phyloP scores from a whole-genome alignment of 1,140 invertebrate species.

The Drosophila ercepeae region DNA sequence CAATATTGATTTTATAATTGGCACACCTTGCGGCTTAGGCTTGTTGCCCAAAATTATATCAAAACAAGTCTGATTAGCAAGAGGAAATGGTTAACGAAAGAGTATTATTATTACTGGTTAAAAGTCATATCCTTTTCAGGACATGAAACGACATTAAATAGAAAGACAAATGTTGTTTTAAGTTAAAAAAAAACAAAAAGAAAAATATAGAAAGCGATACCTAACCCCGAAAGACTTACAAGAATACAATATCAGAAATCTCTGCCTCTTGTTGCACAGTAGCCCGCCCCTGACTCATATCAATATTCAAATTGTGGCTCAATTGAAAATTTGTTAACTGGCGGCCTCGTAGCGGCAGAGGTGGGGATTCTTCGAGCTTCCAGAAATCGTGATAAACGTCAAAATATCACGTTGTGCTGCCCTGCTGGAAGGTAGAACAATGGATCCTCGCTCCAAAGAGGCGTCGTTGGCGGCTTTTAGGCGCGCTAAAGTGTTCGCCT shows the following conservation, averaged over 20 bases:
- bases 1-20: constrained; percentile 76
- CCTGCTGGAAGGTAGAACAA: constrained; percentile 61
- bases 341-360: constrained; percentile 10
- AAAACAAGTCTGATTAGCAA: constrained; percentile 13
- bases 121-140: neutral
- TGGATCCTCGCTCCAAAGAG: constrained; percentile 48
- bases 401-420: constrained; percentile 78
- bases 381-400: constrained; percentile 80
- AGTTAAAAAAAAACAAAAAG: neutral
- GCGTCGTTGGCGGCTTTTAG: constrained; percentile 79
- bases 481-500: constrained; percentile 77
- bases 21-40: constrained; percentile 38
- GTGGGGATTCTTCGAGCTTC: constrained; percentile 20
- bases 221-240: neutral
- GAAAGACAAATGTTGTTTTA: neutral
- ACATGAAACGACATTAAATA: neutral
- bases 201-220: neutral
- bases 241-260: constrained; percentile 31
- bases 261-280: constrained; percentile 54
- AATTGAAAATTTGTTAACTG: constrained; percentile 81
- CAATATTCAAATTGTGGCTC: constrained; percentile 82
- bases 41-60: constrained; percentile 32
- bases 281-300: constrained; percentile 58
- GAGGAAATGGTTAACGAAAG: neutral
- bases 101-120: neutral